Conservation (phyloP, 2,797 vertebrate genomes). For the Parauchenoglanis punctatus region DNA sequence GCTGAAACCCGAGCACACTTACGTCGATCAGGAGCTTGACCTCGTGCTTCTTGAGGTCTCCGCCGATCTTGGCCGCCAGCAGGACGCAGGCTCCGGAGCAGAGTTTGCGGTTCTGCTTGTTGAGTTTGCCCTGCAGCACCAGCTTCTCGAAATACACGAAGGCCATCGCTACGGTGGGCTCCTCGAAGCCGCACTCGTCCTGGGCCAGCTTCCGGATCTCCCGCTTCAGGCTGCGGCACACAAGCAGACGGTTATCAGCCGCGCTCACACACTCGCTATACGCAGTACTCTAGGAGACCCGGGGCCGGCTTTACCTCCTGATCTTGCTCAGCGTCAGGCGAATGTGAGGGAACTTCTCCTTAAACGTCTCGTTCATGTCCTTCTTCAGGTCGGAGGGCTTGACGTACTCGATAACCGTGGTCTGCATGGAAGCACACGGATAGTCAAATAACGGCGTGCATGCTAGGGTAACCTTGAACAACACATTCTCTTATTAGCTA, state of each 20-base stretch:
- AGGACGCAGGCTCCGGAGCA: conserved; percentile 95
- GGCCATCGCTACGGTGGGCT: conserved; percentile 95
- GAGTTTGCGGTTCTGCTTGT: conserved; percentile 98
- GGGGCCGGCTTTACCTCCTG: conserved; percentile 80
- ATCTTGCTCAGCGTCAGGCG: conserved; percentile 97
- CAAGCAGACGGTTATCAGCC: conserved; percentile 21
- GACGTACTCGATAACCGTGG: conserved; percentile 97
- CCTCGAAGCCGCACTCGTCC: conserved; percentile 94
- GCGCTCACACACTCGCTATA: background rate
- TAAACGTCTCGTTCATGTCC: conserved; percentile 99
- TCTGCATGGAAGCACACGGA: conserved; percentile 76
- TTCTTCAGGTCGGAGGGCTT: conserved; percentile 99
- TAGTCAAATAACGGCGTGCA: background rate
- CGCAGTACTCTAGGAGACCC: background rate
- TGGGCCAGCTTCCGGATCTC: conserved; percentile 94
- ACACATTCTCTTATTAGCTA: background rate
- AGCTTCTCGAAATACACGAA: conserved; percentile 99
- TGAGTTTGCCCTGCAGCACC: conserved; percentile 93
- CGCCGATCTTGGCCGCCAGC: conserved; percentile 94
- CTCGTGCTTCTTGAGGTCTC: conserved; percentile 96
- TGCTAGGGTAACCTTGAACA: background rate
- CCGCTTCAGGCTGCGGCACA: conserved; percentile 86
- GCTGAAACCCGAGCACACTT: conserved; percentile 60
- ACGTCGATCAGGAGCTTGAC: conserved; percentile 97
- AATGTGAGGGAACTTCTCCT: conserved; percentile 97